These are phyloP conservation scores for Thalassophryne amazonica DNA, from an alignment of 2,797 vertebrate genomes.

Conservation along the genomic window DNA sequence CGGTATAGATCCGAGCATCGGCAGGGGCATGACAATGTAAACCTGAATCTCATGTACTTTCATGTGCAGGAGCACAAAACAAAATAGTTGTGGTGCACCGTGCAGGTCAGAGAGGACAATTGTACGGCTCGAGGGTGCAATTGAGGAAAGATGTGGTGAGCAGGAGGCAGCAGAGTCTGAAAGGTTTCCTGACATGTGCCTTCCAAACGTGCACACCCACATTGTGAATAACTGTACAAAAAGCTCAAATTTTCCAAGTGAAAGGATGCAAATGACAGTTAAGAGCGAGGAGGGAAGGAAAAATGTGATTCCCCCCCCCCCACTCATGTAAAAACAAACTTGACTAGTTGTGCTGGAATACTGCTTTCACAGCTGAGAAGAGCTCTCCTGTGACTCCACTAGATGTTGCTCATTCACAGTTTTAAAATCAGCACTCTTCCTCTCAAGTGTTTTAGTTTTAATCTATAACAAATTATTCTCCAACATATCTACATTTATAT, in stretches of 20 bases:
- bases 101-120: slow-evolving; percentile 58
- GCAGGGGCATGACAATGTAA: slow-evolving; percentile 13
- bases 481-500: slow-evolving; percentile 4
- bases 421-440: slow-evolving; percentile 21
- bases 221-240: slow-evolving; percentile 10
- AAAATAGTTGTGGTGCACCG: slow-evolving; percentile 34
- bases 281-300: slow-evolving; percentile 29
- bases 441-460: slow-evolving; percentile 6
- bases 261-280: slow-evolving; percentile 49
- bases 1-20: slow-evolving; percentile 32
- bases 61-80: slow-evolving; percentile 14
- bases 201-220: slow-evolving; percentile 17
- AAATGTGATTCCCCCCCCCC: no score
- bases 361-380: slow-evolving; percentile 18
- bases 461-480: slow-evolving; percentile 25
- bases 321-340: slow-evolving; percentile 16
- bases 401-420: slow-evolving; percentile 59
- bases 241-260: slow-evolving; percentile 20
- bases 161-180: slow-evolving; percentile 30
- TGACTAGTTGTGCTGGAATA: slow-evolving; percentile 1
- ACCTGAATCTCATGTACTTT: slow-evolving; percentile 8
- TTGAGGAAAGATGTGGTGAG: slow-evolving; percentile 31
- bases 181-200: slow-evolving; percentile 62
- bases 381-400: slow-evolving; percentile 45
- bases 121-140: slow-evolving; percentile 33